Conservation (phyloP, 2,113 vertebrate genomes). For the Caracal caracal region DNA sequence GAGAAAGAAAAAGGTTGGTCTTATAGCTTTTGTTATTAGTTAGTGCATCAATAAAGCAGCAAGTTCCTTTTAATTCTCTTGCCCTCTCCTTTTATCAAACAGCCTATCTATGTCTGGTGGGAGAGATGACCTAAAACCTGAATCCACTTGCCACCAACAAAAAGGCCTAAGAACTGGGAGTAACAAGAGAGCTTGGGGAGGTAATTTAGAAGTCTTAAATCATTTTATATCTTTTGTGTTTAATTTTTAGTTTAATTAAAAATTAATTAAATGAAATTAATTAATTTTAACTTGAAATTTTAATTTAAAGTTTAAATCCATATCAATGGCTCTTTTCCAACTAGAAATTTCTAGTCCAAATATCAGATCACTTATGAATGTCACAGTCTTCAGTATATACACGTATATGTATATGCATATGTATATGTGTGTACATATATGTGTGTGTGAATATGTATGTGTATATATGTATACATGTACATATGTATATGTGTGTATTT, state of each 20-base stretch:
- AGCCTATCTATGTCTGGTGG: not conserved
- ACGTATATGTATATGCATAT: not conserved
- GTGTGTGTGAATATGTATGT: not conserved
- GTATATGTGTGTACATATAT: not conserved
- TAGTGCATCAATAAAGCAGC: not conserved
- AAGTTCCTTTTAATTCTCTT: not conserved
- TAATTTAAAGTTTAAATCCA: not conserved
- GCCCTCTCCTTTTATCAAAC: not conserved
- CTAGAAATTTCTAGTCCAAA: not conserved
- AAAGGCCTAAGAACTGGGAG: not conserved
- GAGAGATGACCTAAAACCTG: not conserved
- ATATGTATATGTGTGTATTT: too few species aligned
- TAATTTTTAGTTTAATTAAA: not conserved
- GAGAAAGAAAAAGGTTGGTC: not conserved
- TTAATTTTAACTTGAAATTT: not conserved
- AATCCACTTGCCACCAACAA: not conserved
- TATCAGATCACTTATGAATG: not conserved
- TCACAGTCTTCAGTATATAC: not conserved
- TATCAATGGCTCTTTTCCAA: not conserved
- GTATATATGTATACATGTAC: not conserved
- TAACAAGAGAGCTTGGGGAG: not conserved
- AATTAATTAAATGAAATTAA: not conserved
- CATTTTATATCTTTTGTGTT: not conserved
- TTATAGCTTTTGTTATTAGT: not conserved
- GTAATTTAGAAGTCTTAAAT: not conserved